Conservation (phyloP, 2,113 vertebrate genomes). For the Microcebus lehilahytsara region DNA sequence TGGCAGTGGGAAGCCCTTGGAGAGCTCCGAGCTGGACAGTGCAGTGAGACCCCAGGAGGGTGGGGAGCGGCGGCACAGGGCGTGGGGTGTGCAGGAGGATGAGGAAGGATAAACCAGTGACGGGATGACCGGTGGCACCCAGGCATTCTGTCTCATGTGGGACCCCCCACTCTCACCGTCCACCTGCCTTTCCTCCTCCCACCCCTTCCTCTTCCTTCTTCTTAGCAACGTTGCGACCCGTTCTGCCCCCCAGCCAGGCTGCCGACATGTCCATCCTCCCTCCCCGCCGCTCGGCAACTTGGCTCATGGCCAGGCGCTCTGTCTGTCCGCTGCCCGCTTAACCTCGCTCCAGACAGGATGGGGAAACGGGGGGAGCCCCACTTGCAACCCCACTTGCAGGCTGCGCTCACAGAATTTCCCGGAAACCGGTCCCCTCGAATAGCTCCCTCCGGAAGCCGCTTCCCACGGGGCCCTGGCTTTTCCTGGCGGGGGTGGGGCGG, state of each 20-base stretch:
- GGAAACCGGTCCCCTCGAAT: rapidly evolving
- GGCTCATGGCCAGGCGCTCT: no score
- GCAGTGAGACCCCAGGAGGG: neutral
- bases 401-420: neutral
- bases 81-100: no score
- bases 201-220: neutral
- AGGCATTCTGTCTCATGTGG: rapidly evolving
- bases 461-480: neutral
- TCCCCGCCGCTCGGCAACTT: neutral
- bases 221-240: no score
- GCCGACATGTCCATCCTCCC: rapidly evolving
- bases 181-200: rapidly evolving
- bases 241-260: neutral
- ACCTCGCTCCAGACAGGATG: neutral
- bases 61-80: neutral
- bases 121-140: rapidly evolving
- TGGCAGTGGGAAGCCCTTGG: neutral
- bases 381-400: neutral
- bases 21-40: neutral
- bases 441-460: neutral
- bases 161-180: neutral
- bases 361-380: neutral
- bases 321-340: neutral
- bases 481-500: neutral
- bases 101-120: neutral